Base-by-base conservation (phyloP, 2,797 vertebrate genomes). In the Dendrocincla tyrannina region DNA sequence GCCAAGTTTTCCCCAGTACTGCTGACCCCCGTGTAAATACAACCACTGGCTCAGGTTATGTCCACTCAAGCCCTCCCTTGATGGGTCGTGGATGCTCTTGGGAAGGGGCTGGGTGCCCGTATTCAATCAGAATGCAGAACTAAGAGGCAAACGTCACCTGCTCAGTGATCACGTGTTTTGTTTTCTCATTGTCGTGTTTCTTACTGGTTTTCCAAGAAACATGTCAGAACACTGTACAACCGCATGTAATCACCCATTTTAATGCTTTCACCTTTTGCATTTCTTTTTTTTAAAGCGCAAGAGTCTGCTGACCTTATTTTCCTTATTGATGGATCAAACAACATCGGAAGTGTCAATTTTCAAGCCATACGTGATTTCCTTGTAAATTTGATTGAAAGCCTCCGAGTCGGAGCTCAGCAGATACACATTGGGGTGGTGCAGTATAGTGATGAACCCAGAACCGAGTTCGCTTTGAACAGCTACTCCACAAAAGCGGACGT, bases 301-400 rank as follows among this genome's bases (percentile, higher is more conserved):
- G 99, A 99, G 94, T 98, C 99, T 74, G 99, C 99, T 98, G 99
- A 99, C 98, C 98, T 99, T 98, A 97, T 99, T 98, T 98, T 99
- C 99, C 99, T 99, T 99, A 99, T 99, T 99, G 99, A 99, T 17
- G 99, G 99, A 99, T 99, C 99, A 98, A 96, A 99, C 98, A 99
- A 98, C 98, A 97, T 99, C 98, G 99, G 99, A 99, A 97, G 98
- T 96, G 97, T 97, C 98, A 98, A 99, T 99, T 99, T 99, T 96
- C 98, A 97, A 96, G 96, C 96, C 97, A 97, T 99, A 97, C 98
- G 98, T 52, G 98, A 99, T 98, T 99, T 99, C 98, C 98, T 98
- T 98, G 97, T 99, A 97, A 99, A 97, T 99, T 97, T 99, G 98
- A 98, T 99, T 98, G 98, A 99, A 95, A 97, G 44, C 97, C 98